A percentile compares a stretch with the other conserved stretches of the same genome.
phyloP scores from a whole-genome alignment of 2,797 vertebrate genomes.

The Labroides dimidiatus region DNA sequence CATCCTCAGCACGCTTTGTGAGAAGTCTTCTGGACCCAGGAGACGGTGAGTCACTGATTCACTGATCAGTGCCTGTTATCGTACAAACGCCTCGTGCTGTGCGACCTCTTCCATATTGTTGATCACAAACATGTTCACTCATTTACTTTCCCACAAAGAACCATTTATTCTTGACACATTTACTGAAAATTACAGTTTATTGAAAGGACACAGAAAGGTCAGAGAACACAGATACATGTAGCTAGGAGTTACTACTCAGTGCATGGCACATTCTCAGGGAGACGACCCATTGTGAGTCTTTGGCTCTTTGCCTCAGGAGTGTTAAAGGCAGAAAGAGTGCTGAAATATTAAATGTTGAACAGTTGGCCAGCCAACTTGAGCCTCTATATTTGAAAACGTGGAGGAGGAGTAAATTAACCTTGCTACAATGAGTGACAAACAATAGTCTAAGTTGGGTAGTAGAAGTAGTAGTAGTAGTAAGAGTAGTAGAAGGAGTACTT shows the following conservation, averaged over 20 bases:
- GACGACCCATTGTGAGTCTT: slow-evolving; percentile 90
- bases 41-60: no score
- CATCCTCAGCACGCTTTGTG: no score
- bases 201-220: slow-evolving; percentile 88
- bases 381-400: slow-evolving; percentile 82
- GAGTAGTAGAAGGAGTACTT: slow-evolving; percentile 33
- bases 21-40: no score
- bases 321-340: slow-evolving; percentile 84
- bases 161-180: slow-evolving; percentile 87
- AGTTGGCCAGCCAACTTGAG: slow-evolving; percentile 90
- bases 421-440: slow-evolving; percentile 82
- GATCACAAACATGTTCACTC: slow-evolving; percentile 71
- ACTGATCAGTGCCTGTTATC: not conserved
- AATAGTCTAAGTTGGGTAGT: slow-evolving; percentile 78
- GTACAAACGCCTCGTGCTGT: not conserved
- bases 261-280: slow-evolving; percentile 90
- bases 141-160: slow-evolving; percentile 83
- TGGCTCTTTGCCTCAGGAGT: slow-evolving; percentile 85
- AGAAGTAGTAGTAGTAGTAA: slow-evolving; percentile 62
- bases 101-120: slow-evolving; percentile 28
- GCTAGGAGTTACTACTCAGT: slow-evolving; percentile 88
- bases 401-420: slow-evolving; percentile 86
- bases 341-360: slow-evolving; percentile 85
- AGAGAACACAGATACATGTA: slow-evolving; percentile 85
- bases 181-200: slow-evolving; percentile 89